phyloP scores from a whole-genome alignment of 2,888 invertebrate genomes.

The Leptopterna dolabrata region DNA sequence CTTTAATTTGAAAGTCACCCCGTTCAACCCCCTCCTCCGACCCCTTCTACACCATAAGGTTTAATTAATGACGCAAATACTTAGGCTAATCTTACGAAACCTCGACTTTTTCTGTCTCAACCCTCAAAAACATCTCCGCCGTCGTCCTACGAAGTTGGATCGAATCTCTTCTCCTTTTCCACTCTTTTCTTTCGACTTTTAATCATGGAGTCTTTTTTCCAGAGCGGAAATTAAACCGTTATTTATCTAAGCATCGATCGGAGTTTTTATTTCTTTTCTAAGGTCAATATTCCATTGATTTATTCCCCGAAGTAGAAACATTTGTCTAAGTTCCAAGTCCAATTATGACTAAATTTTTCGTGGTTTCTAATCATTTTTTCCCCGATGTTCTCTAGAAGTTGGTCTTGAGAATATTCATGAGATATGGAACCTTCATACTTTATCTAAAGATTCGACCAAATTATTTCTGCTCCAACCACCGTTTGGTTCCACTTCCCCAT shows the following conservation, averaged over 20 bases:
- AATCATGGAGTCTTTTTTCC: background rate
- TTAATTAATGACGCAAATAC: constrained; percentile 53
- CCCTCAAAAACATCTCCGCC: constrained; percentile 29
- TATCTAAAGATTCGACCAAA: too few relatives aligned
- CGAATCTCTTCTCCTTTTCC: background rate
- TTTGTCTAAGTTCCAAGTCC: background rate
- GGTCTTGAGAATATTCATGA: too few relatives aligned
- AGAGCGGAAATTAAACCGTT: background rate
- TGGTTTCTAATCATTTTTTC: too few relatives aligned
- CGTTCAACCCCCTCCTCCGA: background rate
- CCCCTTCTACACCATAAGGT: background rate
- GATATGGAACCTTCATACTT: too few relatives aligned
- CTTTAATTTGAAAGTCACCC: constrained; percentile 52
- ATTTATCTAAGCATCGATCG: background rate
- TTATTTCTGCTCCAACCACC: too few relatives aligned
- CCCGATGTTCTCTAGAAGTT: too few relatives aligned
- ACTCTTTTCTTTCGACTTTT: background rate
- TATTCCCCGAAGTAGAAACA: background rate
- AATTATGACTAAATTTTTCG: too few relatives aligned
- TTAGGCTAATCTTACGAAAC: constrained; percentile 47
- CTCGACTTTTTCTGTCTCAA: constrained; percentile 34
- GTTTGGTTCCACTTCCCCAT: too few relatives aligned
- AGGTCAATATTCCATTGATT: background rate
- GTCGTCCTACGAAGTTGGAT: background rate
- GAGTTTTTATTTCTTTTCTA: background rate